Evolutionary conservation across 2,797 vertebrate species (phyloP), one percentile per base, ranked within the genome.

Genomic region (Liasis olivaceus): DNA sequence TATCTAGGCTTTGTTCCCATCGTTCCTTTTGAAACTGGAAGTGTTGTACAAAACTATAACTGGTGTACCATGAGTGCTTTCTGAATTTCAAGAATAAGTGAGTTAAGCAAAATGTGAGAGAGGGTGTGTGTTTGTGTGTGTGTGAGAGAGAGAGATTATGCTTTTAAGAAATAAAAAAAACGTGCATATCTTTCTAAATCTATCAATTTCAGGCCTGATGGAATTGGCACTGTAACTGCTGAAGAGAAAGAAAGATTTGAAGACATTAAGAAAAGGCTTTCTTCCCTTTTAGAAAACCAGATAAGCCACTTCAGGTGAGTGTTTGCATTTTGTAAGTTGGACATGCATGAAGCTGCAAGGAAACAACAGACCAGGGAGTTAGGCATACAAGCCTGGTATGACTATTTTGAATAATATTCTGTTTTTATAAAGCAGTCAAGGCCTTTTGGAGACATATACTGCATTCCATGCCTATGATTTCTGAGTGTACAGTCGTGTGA

Each of bases 271-370:
- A 97, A 97, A 89, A 98, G 98, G 90, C 98, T 99, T 91, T 96
- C 98, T 63, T 95, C 96, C 54, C 98, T 99, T 92, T 97, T 99
- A 94, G 99, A 99, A 97, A 98, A 99, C 95, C 99, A 99, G 96
- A 99, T 99, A 97, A 98, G 98, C 89, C 99, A 99, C 96, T 99
- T 99, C 93, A 99, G 99, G 99, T 99, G 97, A 91, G 94, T 88
- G 42, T 95, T 96, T 90, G 22, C 93, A 93, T 60, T 93, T 17
- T 66, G 42, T 24, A 58, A 42, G 26, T 56, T 84, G 47, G 47
- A 6, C 17, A 66, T 85, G 42, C 12, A n/a, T 51, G 54, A 9
- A 58, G 11, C 5, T 66, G 24, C 26, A 17, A 89, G 31, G 15
- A 62, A 14, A 47, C 24, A 85, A n/a, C 4, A 31, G 6, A 85